phyloP scores from a whole-genome alignment of 2,113 vertebrate genomes.

The Colistium nudipinnis region DNA sequence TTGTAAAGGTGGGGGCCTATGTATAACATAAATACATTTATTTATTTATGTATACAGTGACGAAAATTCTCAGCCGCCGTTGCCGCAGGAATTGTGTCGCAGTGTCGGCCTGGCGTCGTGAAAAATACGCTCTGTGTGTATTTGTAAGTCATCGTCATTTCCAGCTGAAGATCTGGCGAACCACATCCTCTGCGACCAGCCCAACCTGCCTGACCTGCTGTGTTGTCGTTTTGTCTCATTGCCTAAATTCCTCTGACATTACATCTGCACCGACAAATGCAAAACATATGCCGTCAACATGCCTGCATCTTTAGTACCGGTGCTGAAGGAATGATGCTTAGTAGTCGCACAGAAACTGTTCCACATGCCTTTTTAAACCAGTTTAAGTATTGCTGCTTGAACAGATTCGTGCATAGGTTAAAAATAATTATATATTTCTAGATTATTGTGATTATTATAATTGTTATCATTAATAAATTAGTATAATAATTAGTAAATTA shows the following conservation, averaged over 20 bases:
- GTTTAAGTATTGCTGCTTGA: background rate
- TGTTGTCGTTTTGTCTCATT: background rate
- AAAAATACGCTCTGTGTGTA: background rate
- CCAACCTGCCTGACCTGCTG: conserved; percentile 56
- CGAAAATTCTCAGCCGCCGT: conserved; percentile 55
- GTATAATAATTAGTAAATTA: too few relatives aligned
- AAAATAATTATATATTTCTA: background rate
- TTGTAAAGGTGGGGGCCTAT: conserved; percentile 45
- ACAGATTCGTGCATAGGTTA: background rate
- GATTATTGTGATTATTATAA: too few relatives aligned
- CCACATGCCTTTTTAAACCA: background rate
- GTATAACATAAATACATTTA: conserved; percentile 23
- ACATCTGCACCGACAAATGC: conserved; percentile 22
- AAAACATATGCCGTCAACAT: background rate
- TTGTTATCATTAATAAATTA: too few relatives aligned
- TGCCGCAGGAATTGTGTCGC: conserved; percentile 22
- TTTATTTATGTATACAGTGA: conserved; percentile 7
- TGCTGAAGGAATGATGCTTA: background rate
- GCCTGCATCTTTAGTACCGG: background rate
- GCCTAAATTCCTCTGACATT: conserved; percentile 47
- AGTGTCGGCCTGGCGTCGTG: background rate
- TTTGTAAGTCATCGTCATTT: background rate
- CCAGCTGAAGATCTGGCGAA: conserved; percentile 4
- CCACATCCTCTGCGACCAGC: conserved; percentile 2
- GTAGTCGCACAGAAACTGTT: background rate